Conservation (phyloP, 2,797 vertebrate species). For the Sitta carolinensis region DNA sequence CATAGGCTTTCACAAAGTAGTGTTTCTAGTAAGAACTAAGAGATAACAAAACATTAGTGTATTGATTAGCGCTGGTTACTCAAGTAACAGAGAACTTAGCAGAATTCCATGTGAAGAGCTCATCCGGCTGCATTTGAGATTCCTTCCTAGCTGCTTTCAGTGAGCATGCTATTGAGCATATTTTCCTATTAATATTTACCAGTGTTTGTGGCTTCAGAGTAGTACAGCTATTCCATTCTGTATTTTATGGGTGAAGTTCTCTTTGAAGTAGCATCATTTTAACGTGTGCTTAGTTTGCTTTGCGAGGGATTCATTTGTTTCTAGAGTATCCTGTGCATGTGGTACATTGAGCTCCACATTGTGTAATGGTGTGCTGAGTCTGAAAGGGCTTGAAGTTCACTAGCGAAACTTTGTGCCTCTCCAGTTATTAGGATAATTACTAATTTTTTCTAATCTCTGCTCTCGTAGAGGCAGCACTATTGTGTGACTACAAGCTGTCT, state of each 20-base stretch:
- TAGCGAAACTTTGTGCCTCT: not conserved
- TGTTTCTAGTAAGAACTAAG: not conserved
- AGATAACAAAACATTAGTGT: not conserved
- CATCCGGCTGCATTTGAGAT: not conserved
- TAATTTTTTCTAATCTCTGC: not conserved
- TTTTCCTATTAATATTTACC: not conserved
- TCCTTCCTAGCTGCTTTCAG: not conserved
- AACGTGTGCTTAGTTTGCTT: not conserved
- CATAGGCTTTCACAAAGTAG: not conserved
- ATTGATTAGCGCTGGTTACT: not conserved
- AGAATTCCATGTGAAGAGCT: not conserved
- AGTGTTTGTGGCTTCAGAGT: not conserved
- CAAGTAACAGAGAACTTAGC: not conserved
- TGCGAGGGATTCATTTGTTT: not conserved
- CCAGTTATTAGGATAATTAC: conserved; percentile 7
- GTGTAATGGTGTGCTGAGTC: not conserved
- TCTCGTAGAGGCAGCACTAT: not conserved
- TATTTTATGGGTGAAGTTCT: not conserved
- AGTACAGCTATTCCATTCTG: not conserved
- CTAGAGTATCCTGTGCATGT: not conserved
- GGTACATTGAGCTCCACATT: not conserved
- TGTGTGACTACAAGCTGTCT: not conserved
- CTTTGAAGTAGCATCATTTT: not conserved
- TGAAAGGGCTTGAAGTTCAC: not conserved
- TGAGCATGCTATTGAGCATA: not conserved